Percentiles rank a stretch among this genome's conserved stretches.
phyloP scores from a whole-genome alignment of 2,113 vertebrate genomes.

The Spea bombifrons region DNA sequence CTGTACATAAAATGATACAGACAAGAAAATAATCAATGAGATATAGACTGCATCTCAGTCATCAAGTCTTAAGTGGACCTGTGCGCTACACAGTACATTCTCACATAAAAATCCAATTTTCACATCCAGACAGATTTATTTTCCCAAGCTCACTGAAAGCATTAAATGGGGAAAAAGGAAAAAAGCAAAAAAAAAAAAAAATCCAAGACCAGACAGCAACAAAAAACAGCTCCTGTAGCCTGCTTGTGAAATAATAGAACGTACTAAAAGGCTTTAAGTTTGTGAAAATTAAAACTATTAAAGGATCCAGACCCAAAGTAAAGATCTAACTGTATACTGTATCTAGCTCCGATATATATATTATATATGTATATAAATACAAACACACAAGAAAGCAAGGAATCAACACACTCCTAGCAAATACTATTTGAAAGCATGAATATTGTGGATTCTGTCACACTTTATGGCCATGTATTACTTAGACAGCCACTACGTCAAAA shows the following conservation, averaged over 20 bases:
- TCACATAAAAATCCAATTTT: slow-evolving; percentile 50
- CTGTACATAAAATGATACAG: slow-evolving; percentile 46
- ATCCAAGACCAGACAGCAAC: not conserved
- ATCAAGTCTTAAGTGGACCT: slow-evolving; percentile 43
- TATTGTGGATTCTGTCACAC: too few species aligned
- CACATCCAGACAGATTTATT: slow-evolving; percentile 49
- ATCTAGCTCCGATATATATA: too few species aligned
- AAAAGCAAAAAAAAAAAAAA: slow-evolving; percentile 16
- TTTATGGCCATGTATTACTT: too few species aligned
- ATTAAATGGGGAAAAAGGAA: not conserved
- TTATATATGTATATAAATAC: too few species aligned
- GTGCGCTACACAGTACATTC: slow-evolving; percentile 41
- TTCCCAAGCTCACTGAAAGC: slow-evolving; percentile 32
- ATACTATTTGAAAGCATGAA: too few species aligned
- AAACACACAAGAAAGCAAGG: too few species aligned
- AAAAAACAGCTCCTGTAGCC: not conserved
- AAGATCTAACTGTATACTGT: not conserved
- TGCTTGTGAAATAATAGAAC: not conserved
- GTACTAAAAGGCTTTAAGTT: slow-evolving; percentile 6
- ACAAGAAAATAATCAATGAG: slow-evolving; percentile 48
- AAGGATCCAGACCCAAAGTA: not conserved
- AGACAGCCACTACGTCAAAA: too few species aligned
- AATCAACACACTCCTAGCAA: too few species aligned
- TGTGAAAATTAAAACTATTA: slow-evolving; percentile 32
- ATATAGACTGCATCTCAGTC: slow-evolving; percentile 40